phyloP scores from a whole-genome alignment of 2,113 vertebrate genomes.

The Penelope pileata region DNA sequence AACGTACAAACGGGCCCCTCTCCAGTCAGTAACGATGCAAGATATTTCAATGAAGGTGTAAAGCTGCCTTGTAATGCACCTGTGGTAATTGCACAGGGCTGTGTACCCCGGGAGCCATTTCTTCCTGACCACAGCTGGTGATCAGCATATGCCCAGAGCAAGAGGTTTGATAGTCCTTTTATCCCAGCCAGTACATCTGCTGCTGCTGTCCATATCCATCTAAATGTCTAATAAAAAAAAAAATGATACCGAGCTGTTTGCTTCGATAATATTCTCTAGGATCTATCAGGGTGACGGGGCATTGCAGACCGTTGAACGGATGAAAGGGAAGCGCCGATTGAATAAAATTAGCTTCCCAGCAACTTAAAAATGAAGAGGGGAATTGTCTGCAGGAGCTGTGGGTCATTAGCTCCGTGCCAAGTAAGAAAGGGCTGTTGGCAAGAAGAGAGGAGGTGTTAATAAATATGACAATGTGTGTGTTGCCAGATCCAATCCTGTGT shows the following conservation, averaged over 20 bases:
- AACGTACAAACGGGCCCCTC: conserved; percentile 30
- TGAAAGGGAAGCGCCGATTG: background rate
- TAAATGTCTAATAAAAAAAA: background rate
- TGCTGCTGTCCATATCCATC: conserved; percentile 14
- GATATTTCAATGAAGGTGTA: conserved; percentile 54
- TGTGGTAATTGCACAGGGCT: conserved; percentile 9
- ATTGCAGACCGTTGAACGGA: conserved; percentile 17
- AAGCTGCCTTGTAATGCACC: conserved; percentile 27
- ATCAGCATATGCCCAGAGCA: background rate
- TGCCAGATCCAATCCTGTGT: background rate
- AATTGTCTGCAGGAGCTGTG: background rate
- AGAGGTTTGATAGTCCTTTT: conserved; percentile 22
- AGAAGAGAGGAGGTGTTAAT: background rate
- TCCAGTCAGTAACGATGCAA: background rate
- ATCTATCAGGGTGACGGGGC: conserved; percentile 29
- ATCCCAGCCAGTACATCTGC: conserved; percentile 16
- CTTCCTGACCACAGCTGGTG: conserved; percentile 28
- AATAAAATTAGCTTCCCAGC: conserved; percentile 37
- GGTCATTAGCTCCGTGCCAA: conserved; percentile 1
- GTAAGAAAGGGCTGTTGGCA: background rate
- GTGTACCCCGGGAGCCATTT: background rate
- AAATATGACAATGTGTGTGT: accelerated
- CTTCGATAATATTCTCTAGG: background rate
- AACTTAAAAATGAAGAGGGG: background rate
- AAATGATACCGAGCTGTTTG: conserved; percentile 16